These are phyloP conservation scores for Tachina grossa DNA, from an alignment of 2,888 invertebrate genomes.

Conservation along the genomic window DNA sequence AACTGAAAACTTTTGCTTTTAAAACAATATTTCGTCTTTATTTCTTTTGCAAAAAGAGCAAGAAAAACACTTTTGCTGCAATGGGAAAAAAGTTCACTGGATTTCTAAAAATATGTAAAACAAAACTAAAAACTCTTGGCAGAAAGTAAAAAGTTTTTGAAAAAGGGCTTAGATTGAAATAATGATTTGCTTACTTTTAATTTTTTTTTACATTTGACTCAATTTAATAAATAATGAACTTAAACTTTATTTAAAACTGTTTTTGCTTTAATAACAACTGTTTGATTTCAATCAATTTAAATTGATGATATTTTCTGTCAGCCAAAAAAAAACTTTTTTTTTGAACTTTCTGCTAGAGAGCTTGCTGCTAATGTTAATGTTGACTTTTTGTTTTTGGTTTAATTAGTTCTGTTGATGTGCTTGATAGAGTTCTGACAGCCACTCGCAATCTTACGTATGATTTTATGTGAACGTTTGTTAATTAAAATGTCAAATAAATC, in stretches of 20 bases:
- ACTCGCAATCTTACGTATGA: constrained; percentile 15
- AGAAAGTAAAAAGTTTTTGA: not conserved
- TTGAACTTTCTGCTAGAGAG: not conserved
- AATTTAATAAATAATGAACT: constrained; percentile 10
- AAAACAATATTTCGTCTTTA: not conserved
- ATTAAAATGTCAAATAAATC: constrained; percentile 68
- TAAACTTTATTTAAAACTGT: not conserved
- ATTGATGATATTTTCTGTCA: constrained; percentile 48
- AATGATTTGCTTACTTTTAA: not conserved
- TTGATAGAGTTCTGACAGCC: constrained; percentile 7
- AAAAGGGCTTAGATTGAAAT: constrained; percentile 10
- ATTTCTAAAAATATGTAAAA: constrained; percentile 37
- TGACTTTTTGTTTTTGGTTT: not conserved
- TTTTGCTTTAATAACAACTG: not conserved
- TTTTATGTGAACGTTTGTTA: constrained; percentile 36
- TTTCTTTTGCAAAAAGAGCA: not conserved
- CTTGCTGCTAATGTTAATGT: not conserved
- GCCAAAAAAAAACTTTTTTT: not conserved
- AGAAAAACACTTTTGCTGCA: constrained; percentile 4
- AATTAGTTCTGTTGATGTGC: not conserved
- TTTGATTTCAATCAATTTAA: constrained; percentile 29
- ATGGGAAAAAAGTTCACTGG: not conserved
- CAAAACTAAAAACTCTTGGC: not conserved
- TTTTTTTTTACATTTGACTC: not conserved
- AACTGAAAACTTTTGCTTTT: constrained; percentile 44